Evolutionary conservation across 2,797 vertebrate genomes (phyloP).

Genomic region (Spinibarbus caldwelli): DNA sequence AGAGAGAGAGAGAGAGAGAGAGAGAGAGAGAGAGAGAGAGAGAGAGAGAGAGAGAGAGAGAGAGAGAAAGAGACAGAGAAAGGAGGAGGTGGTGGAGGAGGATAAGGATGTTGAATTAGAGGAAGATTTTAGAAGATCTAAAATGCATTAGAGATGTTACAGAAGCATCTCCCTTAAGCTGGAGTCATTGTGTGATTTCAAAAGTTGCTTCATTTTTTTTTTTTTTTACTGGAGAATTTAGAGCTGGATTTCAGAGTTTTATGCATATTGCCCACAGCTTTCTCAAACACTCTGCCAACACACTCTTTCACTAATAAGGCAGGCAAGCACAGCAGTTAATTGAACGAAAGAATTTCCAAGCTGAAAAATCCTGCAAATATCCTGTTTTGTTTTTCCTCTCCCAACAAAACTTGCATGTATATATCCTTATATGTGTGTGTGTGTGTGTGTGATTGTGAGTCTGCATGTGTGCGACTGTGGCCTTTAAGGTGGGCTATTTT

Average conservation of each 20-base stretch:
- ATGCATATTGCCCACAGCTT: conserved; percentile 54
- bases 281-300: conserved; percentile 44
- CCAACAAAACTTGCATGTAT: conserved; percentile 12
- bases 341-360: conserved; percentile 21
- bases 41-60: too few species aligned
- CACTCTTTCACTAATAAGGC: conserved; percentile 17
- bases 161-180: conserved; percentile 17
- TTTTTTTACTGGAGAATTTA: conserved; percentile 33
- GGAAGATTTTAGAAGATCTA: conserved; percentile 19
- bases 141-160: conserved; percentile 10
- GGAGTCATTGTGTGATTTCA: conserved; percentile 21
- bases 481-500: conserved; percentile 36
- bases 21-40: not conserved
- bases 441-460: too few species aligned
- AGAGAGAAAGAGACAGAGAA: not conserved
- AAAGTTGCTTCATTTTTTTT: conserved; percentile 3
- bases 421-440: not conserved
- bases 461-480: not conserved
- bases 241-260: conserved; percentile 32
- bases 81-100: conserved; percentile 10
- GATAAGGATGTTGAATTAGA: conserved; percentile 20
- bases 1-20: not conserved
- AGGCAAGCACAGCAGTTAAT: conserved; percentile 21
- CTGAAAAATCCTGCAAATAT: conserved; percentile 6
- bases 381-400: not conserved